Evolutionary conservation across 2,113 vertebrate genomes (phyloP).

Genomic region (Oncorhynchus masou): DNA sequence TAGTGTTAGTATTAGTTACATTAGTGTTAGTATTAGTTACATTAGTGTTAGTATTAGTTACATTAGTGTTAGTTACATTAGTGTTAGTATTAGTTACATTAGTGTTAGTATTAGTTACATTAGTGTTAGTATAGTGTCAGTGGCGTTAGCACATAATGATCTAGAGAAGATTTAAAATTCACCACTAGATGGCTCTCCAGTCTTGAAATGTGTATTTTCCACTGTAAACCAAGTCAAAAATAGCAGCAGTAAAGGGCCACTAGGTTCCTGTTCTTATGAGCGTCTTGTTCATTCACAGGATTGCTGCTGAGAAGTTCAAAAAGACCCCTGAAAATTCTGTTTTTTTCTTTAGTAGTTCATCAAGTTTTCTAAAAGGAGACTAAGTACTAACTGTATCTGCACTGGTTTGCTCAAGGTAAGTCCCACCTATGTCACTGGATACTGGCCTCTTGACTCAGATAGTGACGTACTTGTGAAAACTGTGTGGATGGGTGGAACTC

Average conservation of each 20-base stretch:
- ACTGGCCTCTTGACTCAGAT: constrained; percentile 24
- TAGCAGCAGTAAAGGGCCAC: constrained; percentile 10
- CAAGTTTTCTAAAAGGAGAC: not conserved
- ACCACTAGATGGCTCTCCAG: constrained; percentile 45
- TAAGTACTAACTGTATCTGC: no score
- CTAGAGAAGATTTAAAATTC: not conserved
- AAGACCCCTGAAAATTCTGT: not conserved
- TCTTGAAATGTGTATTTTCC: not conserved
- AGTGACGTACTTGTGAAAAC: constrained; percentile 2
- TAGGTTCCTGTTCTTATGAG: constrained; percentile 9
- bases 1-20: not conserved
- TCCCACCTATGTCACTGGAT: not conserved
- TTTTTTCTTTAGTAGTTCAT: not conserved
- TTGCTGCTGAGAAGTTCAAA: not conserved
- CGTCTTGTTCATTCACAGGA: constrained; percentile 3
- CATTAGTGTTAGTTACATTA: no score
- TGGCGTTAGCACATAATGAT: not conserved
- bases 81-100: no score
- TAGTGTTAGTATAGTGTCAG: not conserved
- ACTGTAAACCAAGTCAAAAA: constrained; percentile 10
- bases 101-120: not conserved
- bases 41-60: not conserved
- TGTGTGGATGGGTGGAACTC: not conserved
- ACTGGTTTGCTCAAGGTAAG: not conserved
- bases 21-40: no score